Evolutionary conservation across 2,113 vertebrate genomes (phyloP), one percentile per base, ranked within the genome.

Genomic region (Siniperca knerii): DNA sequence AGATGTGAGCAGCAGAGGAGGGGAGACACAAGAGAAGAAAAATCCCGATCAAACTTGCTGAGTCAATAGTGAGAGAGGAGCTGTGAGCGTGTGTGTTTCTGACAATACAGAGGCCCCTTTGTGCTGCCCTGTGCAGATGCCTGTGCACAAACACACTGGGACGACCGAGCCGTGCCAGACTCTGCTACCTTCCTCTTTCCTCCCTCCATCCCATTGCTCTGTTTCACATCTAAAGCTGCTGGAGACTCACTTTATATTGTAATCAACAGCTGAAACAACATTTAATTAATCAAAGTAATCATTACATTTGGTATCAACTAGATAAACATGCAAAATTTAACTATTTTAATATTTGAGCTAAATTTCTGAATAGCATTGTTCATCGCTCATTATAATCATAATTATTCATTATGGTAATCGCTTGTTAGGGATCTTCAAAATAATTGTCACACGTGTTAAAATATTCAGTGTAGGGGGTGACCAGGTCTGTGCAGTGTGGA

Each of bases 41-140:
- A 87, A 82, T 77, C 81, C 79, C 65, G n/a, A 81, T 89, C 79
- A 90, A 89, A 92, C 79, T 71, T 92, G 92, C 93, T 93, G 92
- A 92, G 89, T 93, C 93, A 93, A 82, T 75, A 82, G 82, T 75
- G 81, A 81, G 80, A 83, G 78, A 86, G 78, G n/a, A 81, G 65
- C 68, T 64, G 42, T 61, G 67, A 54, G 77, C 68, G 55, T 46
- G 72, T 66, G 77, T 86, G 77, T 77, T 33, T 76, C 61, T 90
- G 88, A 87, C 78, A 66, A 67, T 69, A 94, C 92, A 94, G 89
- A 92, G 85, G 74, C 44, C 77, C 78, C 91, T 93, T 95, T 94
- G 93, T 95, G 87, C 75, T 42, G 71, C 80, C 87, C 78, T 60
- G 79, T 76, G 84, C 87, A 92, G 91, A 92, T 92, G 90, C 84